Conservation (phyloP, 2,113 vertebrate species). For the Alethe castanea region DNA sequence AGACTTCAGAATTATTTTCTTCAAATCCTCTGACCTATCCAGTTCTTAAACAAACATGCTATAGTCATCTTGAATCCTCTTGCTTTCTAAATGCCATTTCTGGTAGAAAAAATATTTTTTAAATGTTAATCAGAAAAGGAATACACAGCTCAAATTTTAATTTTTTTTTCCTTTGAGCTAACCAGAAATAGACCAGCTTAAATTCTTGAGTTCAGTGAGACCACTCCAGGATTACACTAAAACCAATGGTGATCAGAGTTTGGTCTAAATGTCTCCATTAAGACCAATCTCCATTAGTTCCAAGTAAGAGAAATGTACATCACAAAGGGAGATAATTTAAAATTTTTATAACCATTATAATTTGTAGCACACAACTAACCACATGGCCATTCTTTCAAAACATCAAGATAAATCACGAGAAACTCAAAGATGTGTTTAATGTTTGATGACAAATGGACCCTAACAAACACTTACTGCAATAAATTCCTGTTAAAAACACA, state of each 20-base stretch:
- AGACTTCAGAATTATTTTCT: not conserved
- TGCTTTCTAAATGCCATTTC: not conserved
- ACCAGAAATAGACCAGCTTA: not conserved
- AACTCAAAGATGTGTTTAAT: not conserved
- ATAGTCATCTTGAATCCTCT: not conserved
- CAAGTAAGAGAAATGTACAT: not conserved
- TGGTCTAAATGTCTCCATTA: not conserved
- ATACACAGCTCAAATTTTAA: fast-evolving
- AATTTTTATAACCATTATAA: slow-evolving; percentile 26
- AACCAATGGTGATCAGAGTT: not conserved
- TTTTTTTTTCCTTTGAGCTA: not conserved
- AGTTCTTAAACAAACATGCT: not conserved
- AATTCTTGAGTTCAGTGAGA: not conserved
- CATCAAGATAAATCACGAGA: slow-evolving; percentile 18
- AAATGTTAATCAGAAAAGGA: not conserved
- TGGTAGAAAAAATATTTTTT: not conserved
- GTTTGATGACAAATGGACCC: slow-evolving; percentile 21
- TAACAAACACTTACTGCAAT: slow-evolving; percentile 2
- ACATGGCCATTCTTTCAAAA: slow-evolving; percentile 11
- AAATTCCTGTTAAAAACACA: slow-evolving; percentile 4
- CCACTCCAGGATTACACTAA: not conserved
- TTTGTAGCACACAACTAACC: slow-evolving; percentile 18
- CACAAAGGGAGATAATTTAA: not conserved
- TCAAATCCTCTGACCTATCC: not conserved
- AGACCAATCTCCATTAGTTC: not conserved